A percentile compares a stretch with the other conserved stretches of the same genome.
Evolutionary conservation across 2,113 vertebrate species (phyloP).

Genomic region (Pagrus major): DNA sequence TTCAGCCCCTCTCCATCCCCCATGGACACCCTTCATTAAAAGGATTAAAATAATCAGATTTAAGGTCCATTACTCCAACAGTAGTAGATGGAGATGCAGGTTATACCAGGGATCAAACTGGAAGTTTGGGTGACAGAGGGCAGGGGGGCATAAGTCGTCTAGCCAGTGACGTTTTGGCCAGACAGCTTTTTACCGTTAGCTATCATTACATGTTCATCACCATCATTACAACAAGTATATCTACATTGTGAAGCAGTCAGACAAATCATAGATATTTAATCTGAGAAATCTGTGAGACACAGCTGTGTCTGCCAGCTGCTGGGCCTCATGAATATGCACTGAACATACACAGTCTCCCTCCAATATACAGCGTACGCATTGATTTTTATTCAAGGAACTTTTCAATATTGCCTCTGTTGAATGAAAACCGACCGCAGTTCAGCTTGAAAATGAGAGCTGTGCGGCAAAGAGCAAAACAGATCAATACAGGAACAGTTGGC

Average conservation of each 20-base stretch:
- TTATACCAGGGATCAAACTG: constrained; percentile 24
- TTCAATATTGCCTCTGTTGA: neutral
- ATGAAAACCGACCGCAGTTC: constrained; percentile 19
- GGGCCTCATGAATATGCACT: neutral
- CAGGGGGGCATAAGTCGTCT: neutral
- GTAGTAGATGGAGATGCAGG: constrained; percentile 18
- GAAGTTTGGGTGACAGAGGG: neutral
- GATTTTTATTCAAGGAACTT: neutral
- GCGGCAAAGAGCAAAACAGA: constrained; percentile 28
- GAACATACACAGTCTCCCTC: neutral
- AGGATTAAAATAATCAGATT: constrained; percentile 69
- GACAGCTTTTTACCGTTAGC: neutral
- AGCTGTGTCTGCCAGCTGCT: neutral
- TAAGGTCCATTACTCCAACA: constrained; percentile 24
- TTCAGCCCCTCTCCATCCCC: neutral
- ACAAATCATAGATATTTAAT: constrained; percentile 5
- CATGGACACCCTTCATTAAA: neutral
- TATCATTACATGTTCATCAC: neutral
- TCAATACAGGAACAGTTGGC: constrained; percentile 24
- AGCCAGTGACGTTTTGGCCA: neutral
- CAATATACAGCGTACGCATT: neutral
- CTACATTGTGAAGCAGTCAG: neutral
- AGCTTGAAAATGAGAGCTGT: constrained; percentile 20
- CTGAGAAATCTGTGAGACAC: neutral
- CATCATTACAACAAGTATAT: no score